phyloP scores from a whole-genome alignment of 2,888 invertebrate genomes.

The Stenurella melanura region DNA sequence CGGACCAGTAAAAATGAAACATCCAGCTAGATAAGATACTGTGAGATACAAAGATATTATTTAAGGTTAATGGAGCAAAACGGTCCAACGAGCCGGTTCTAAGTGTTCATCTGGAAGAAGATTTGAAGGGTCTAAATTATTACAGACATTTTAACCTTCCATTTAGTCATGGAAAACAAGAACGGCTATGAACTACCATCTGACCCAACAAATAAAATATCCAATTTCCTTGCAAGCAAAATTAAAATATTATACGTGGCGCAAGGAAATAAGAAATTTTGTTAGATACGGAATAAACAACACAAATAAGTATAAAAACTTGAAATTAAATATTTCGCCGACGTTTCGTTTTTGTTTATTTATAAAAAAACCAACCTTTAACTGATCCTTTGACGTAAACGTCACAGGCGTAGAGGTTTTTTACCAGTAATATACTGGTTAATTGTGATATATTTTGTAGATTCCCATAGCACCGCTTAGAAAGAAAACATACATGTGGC shows the following conservation, averaged over 20 bases:
- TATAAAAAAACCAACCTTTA: too few relatives aligned
- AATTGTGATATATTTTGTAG: too few relatives aligned
- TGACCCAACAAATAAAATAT: neutral
- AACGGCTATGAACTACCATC: slow-evolving; percentile 3
- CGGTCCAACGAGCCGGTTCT: slow-evolving; percentile 37
- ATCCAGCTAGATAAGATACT: slow-evolving; percentile 12
- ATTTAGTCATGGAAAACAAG: slow-evolving; percentile 10
- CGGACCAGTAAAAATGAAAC: neutral
- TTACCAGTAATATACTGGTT: too few relatives aligned
- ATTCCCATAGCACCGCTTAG: too few relatives aligned
- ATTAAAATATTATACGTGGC: neutral
- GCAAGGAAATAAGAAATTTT: neutral
- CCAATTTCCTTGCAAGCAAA: neutral
- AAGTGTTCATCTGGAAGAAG: slow-evolving; percentile 44
- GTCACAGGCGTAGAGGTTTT: too few relatives aligned
- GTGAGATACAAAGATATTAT: neutral
- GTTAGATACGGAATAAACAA: too few relatives aligned
- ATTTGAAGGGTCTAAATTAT: slow-evolving; percentile 36
- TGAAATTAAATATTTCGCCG: too few relatives aligned
- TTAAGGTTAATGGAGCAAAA: slow-evolving; percentile 40
- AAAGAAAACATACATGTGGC: too few relatives aligned
- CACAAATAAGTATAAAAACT: too few relatives aligned
- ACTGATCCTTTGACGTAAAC: too few relatives aligned
- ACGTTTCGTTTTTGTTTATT: too few relatives aligned
- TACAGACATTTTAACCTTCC: slow-evolving; percentile 14